Evolutionary conservation across 2,797 vertebrate species (phyloP).

Genomic region (Rhodeus uyekii): DNA sequence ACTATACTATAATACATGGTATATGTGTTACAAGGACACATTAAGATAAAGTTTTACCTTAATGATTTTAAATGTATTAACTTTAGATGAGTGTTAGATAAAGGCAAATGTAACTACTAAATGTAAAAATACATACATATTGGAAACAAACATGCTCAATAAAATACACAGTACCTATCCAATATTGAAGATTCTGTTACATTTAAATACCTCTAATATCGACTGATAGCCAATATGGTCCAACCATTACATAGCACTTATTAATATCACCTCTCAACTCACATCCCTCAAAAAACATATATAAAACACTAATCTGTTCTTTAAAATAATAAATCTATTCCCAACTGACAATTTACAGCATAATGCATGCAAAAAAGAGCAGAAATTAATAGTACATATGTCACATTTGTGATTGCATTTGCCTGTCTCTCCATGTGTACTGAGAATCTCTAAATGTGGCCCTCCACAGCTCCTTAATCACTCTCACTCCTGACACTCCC

Average conservation of each 20-base stretch:
- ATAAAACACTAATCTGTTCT: neutral
- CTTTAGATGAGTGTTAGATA: neutral
- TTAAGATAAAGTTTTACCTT: neutral
- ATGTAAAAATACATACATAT: neutral
- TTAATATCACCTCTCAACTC: neutral
- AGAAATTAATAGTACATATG: neutral
- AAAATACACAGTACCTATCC: neutral
- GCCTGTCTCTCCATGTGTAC: conserved; percentile 30
- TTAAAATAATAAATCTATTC: neutral
- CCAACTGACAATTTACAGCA: neutral
- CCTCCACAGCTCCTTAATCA: conserved; percentile 54
- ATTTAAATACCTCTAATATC: neutral
- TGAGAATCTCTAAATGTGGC: conserved; percentile 51
- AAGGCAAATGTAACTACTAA: neutral
- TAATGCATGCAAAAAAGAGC: neutral
- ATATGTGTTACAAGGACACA: neutral
- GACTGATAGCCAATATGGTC: neutral
- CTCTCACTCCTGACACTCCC: conserved; percentile 57
- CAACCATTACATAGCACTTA: neutral
- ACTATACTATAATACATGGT: neutral
- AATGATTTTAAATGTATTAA: neutral
- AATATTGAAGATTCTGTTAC: neutral
- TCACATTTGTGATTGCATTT: conserved; percentile 29
- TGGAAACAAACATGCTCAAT: neutral
- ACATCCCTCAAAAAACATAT: neutral